Evolutionary conservation across 2,113 vertebrate genomes (phyloP).

Genomic region (Origma solitaria): DNA sequence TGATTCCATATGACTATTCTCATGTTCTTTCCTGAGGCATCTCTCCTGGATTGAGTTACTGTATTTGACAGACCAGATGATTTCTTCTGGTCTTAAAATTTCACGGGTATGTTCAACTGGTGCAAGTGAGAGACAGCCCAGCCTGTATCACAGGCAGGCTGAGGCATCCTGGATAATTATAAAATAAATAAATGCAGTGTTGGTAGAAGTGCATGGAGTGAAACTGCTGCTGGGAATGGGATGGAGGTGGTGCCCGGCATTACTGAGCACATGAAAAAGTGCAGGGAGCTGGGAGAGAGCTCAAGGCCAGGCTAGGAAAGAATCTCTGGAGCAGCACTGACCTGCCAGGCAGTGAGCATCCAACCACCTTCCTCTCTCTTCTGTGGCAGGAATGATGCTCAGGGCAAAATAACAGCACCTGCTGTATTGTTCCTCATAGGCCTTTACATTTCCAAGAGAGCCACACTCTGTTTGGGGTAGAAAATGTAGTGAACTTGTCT

Average conservation of each 20-base stretch:
- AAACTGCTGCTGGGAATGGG: neutral
- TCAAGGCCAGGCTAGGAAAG: neutral
- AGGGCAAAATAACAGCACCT: neutral
- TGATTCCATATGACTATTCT: neutral
- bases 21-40: neutral
- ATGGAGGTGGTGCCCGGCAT: neutral
- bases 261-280: neutral
- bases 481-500: neutral
- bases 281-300: neutral
- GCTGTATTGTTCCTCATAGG: neutral
- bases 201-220: neutral
- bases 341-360: neutral
- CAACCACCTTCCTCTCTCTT: neutral
- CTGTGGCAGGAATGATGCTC: neutral
- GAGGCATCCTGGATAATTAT: neutral
- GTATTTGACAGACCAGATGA: neutral
- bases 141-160: neutral
- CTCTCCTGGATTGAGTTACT: neutral
- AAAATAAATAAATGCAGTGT: neutral
- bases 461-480: neutral
- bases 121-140: neutral
- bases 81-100: conserved; percentile 10
- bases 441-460: neutral
- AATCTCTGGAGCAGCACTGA: neutral
- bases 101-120: neutral